phyloP scores from a whole-genome alignment of 2,113 vertebrate genomes.

The Crotophaga sulcirostris region DNA sequence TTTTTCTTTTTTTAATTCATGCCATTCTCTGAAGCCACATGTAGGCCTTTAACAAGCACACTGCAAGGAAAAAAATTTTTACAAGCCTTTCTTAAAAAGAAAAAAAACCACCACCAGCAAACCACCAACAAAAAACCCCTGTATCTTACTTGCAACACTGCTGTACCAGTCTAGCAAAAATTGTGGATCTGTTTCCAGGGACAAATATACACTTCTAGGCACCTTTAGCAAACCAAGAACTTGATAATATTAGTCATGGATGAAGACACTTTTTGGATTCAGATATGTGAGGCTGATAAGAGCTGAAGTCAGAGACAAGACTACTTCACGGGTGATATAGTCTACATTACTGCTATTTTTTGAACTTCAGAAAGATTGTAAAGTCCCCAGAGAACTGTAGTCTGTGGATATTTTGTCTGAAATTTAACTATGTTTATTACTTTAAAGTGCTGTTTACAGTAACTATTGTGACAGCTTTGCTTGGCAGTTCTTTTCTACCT shows the following conservation, averaged over 20 bases:
- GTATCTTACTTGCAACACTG: not conserved
- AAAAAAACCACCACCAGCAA: fast-evolving
- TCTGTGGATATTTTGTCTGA: not conserved
- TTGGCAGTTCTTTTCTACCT: not conserved
- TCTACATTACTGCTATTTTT: not conserved
- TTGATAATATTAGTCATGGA: not conserved
- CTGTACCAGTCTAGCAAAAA: not conserved
- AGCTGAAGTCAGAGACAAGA: not conserved
- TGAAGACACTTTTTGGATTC: not conserved
- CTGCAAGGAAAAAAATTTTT: not conserved
- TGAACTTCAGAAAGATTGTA: not conserved
- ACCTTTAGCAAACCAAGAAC: not conserved
- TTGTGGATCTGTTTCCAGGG: not conserved
- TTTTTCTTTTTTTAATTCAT: not conserved
- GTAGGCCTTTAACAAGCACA: not conserved
- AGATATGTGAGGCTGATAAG: not conserved
- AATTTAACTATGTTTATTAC: not conserved
- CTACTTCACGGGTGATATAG: not conserved
- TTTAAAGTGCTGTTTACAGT: not conserved
- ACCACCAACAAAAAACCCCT: fast-evolving
- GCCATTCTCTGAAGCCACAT: not conserved
- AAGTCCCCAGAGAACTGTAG: not conserved
- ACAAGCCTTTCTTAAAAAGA: not conserved
- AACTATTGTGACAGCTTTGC: not conserved
- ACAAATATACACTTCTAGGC: not conserved